phyloP scores from a whole-genome alignment of 2,797 vertebrate species.

The Luscinia luscinia region DNA sequence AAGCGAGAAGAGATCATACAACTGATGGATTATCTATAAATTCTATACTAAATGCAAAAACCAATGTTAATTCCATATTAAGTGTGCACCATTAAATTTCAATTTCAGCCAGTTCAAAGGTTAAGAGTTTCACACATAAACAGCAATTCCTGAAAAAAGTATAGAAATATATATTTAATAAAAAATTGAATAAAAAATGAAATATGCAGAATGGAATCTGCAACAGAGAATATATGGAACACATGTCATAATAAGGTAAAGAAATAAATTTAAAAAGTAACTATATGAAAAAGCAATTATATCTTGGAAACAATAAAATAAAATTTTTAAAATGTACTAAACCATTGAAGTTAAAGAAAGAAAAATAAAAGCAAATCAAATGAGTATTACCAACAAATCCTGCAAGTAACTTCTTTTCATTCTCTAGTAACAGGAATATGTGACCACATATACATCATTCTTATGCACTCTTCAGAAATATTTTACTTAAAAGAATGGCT shows the following conservation, averaged over 20 bases:
- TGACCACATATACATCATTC: background rate
- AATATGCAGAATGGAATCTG: background rate
- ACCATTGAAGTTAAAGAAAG: background rate
- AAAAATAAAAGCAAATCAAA: background rate
- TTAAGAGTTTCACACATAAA: background rate
- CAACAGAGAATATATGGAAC: background rate
- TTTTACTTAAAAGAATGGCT: background rate
- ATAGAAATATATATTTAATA: background rate
- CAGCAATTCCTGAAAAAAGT: background rate
- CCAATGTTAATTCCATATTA: background rate
- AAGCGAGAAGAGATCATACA: background rate
- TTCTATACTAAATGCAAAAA: background rate
- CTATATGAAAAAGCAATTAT: background rate
- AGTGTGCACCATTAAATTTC: background rate
- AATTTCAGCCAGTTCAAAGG: background rate
- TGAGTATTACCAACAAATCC: background rate
- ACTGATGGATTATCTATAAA: background rate
- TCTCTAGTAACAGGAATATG: rapidly evolving
- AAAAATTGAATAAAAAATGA: background rate
- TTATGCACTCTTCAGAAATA: background rate
- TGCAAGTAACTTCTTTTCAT: background rate
- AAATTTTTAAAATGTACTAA: background rate
- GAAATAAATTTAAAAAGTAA: background rate
- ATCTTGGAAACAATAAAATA: background rate
- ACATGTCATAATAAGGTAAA: background rate